These are phyloP conservation scores for Metacarcinus magister DNA, from an alignment of 2,888 invertebrate genomes.

Conservation along the genomic window DNA sequence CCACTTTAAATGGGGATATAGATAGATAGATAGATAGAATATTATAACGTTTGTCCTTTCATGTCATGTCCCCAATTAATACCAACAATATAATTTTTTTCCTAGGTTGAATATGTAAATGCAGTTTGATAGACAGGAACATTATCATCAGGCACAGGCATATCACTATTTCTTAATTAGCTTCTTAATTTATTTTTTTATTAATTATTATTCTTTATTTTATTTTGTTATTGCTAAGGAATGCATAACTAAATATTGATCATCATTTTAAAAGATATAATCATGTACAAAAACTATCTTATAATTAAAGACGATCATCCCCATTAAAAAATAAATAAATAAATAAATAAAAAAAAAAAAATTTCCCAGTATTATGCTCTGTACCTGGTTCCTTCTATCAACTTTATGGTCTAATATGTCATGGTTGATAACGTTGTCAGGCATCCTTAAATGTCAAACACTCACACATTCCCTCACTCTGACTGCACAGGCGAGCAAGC, in stretches of 20 bases:
- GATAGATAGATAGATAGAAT: too few relatives aligned
- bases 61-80: neutral
- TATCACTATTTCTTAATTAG: too few relatives aligned
- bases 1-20: too few relatives aligned
- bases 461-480: neutral
- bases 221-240: neutral
- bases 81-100: neutral
- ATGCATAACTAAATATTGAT: neutral
- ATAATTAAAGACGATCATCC: neutral
- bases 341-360: neutral
- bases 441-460: conserved; percentile 36
- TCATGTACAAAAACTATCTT: neutral
- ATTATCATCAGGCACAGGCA: neutral
- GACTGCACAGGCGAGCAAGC: conserved; percentile 90
- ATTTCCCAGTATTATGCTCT: neutral
- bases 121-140: neutral
- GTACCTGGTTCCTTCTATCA: conserved; percentile 30
- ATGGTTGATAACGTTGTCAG: neutral
- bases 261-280: neutral
- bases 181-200: neutral
- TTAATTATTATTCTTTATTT: neutral
- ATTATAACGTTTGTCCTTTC: neutral
- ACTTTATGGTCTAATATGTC: conserved; percentile 42
- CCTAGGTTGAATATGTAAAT: neutral
- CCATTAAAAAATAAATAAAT: neutral